A percentile compares a stretch with the other conserved stretches of the same genome.
phyloP scores from a whole-genome alignment of 2,797 vertebrate genomes.

The Apodemus agrarius region DNA sequence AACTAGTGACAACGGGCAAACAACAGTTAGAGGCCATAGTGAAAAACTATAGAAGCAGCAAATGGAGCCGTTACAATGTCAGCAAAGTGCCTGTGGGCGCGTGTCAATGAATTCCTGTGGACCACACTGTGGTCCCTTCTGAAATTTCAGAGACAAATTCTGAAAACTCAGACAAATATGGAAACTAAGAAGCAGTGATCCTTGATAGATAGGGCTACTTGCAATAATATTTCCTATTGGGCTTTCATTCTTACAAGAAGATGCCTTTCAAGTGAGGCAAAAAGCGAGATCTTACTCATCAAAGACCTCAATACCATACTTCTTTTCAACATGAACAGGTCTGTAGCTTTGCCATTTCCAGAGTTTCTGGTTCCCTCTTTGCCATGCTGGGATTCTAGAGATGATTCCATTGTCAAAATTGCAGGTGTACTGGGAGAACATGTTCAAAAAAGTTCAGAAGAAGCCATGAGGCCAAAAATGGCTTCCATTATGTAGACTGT shows the following conservation, averaged over 20 bases:
- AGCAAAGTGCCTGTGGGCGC: neutral
- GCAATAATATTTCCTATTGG: neutral
- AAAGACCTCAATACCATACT: neutral
- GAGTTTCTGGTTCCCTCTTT: fast-evolving
- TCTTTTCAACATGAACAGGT: neutral
- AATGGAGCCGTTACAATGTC: neutral
- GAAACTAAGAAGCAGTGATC: neutral
- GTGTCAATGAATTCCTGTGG: neutral
- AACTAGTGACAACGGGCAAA: neutral
- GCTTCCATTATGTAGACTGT: neutral
- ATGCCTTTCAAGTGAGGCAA: neutral
- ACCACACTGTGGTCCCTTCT: fast-evolving
- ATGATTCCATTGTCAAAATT: neutral
- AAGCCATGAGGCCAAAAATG: neutral
- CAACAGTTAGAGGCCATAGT: neutral
- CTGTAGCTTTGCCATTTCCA: no score
- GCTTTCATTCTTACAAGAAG: neutral
- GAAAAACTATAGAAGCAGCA: neutral
- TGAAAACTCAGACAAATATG: neutral
- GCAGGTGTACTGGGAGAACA: neutral
- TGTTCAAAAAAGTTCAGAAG: neutral
- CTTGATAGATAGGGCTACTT: fast-evolving
- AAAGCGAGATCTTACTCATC: neutral
- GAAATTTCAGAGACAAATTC: neutral
- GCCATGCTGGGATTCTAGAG: neutral